Evolutionary conservation across 2,797 vertebrate species (phyloP).

Genomic region (Falco biarmicus): DNA sequence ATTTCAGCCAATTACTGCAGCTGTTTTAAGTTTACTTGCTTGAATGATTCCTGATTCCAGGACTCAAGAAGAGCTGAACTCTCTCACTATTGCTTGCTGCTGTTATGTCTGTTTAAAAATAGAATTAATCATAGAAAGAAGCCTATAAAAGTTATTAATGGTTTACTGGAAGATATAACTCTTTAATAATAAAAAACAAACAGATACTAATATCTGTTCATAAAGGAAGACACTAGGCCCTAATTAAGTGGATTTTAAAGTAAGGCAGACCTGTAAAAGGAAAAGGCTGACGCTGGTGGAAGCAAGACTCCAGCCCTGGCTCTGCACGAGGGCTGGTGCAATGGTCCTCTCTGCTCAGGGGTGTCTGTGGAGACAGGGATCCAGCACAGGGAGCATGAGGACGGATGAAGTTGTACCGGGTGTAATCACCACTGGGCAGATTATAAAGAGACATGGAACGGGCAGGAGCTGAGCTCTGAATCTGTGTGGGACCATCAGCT

Average conservation of each 20-base stretch:
- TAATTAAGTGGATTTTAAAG: not conserved
- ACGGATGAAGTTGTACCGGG: accelerated
- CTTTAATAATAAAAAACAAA: not conserved
- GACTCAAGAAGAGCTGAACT: slow-evolving; percentile 15
- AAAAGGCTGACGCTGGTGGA: not conserved
- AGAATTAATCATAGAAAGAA: not conserved
- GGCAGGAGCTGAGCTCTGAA: not conserved
- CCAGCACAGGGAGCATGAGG: not conserved
- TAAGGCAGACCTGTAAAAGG: not conserved
- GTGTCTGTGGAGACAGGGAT: not conserved
- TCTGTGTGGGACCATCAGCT: accelerated
- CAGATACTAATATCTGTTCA: not conserved
- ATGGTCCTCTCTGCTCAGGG: accelerated
- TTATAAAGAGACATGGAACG: not conserved
- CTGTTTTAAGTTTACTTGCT: slow-evolving; percentile 68
- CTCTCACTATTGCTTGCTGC: not conserved
- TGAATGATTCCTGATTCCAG: slow-evolving; percentile 48
- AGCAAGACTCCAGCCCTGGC: not conserved
- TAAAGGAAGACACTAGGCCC: not conserved
- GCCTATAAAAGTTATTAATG: not conserved
- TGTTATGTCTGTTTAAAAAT: not conserved
- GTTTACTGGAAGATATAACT: not conserved
- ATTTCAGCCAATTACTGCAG: slow-evolving; percentile 72
- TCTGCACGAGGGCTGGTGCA: accelerated
- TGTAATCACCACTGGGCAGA: not conserved